Evolutionary conservation across 2,888 invertebrate genomes (phyloP), one percentile per base, ranked within the genome.

Genomic region (Scotopteryx bipunctaria): DNA sequence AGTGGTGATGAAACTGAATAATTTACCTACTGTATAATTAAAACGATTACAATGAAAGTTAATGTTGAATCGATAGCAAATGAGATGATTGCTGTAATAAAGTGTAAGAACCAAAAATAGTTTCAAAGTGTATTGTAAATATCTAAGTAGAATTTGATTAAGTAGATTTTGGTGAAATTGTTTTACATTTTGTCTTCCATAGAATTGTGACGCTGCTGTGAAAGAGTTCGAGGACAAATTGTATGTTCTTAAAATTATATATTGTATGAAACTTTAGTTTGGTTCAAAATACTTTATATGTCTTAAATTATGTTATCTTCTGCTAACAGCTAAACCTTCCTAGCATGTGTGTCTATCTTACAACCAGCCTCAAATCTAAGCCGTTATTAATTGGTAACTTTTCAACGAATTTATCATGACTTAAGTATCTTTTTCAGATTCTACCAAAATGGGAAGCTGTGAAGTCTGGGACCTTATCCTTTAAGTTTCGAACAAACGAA

Each of bases 401-500:
- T 14, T 27, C 1, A 29, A n/a, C n/a, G 15, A 19, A 5, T 19
- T 27, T 33, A 11, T 40, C 8, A 14, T 31, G 6, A 44, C 16
- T 47, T 15, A 33, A 45, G 33, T 49, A 48, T 62, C 29, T 51
- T 73, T 86, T 85, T 61, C 92, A 96, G 96, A 93, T 95, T 43
- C 87, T 98, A 69, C 97, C 98, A 32, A 95, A 96, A 46, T 98
- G 98, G 98, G 97, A 97, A 78, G 96, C 96, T 1, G 95, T 96
- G 73, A 95, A 95, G 75, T 94, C 95, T 16, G 98, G 98, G 55
- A 96, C 95, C 17, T 95, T 98, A 73, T 95, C 97, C 32, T 97
- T 98, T 88, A 97, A 98, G 90, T 97, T 99, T 76, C 94, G 98
- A 57, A 99, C 99, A 35, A 97, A 96, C 79, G 98, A 99, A 83